phyloP scores from a whole-genome alignment of 1,140 invertebrate genomes.

The Hylyphantes graminicola region DNA sequence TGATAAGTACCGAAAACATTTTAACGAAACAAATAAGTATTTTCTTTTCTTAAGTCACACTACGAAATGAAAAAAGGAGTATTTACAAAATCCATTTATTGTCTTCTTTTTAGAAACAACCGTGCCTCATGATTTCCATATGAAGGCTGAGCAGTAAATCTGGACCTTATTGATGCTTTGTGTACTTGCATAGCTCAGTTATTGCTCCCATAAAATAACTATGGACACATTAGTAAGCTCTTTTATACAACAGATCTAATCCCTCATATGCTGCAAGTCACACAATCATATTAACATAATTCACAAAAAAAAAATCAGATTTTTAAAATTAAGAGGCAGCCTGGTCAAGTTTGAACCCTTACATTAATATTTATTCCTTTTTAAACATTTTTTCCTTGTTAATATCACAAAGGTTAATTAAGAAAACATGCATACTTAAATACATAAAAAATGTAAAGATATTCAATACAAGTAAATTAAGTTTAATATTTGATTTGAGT shows the following conservation, averaged over 20 bases:
- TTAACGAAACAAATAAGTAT: background rate
- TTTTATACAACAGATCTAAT: constrained; percentile 42
- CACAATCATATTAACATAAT: background rate
- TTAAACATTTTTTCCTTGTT: no score
- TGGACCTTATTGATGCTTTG: constrained; percentile 8
- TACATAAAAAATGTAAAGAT: no score
- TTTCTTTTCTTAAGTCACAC: background rate
- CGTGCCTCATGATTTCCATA: constrained; percentile 34
- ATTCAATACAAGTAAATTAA: no score
- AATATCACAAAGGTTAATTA: no score
- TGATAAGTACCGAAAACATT: background rate
- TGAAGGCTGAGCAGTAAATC: constrained; percentile 57
- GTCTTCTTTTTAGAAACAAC: constrained; percentile 5
- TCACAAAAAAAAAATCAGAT: background rate
- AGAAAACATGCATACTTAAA: no score
- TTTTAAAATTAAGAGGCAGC: no score
- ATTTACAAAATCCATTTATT: constrained; percentile 46
- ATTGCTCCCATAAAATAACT: constrained; percentile 55
- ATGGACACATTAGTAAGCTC: constrained; percentile 53
- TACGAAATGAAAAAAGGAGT: constrained; percentile 30
- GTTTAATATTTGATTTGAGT: no score
- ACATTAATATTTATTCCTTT: no score
- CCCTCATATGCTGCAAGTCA: constrained; percentile 26
- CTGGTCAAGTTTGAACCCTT: no score
- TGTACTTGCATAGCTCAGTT: constrained; percentile 51